Evolutionary conservation across 2,113 vertebrate genomes (phyloP).

Genomic region (Neomonachus schauinslandi): DNA sequence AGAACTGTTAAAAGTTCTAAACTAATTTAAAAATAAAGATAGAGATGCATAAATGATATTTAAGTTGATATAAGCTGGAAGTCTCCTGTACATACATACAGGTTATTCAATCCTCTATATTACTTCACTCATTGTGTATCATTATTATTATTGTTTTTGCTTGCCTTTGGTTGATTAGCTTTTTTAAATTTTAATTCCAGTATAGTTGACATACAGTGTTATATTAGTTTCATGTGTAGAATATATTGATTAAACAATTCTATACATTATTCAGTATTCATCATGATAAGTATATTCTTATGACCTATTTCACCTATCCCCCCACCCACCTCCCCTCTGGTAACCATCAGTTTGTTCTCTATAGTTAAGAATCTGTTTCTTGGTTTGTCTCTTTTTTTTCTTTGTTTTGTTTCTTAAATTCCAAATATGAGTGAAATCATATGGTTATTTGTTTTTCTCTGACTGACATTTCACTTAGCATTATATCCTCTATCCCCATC

Average conservation of each 20-base stretch:
- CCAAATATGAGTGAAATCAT: not conserved
- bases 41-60: not conserved
- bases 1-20: not conserved
- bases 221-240: not conserved
- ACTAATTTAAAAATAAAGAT: not conserved
- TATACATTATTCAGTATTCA: not conserved
- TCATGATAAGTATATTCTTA: not conserved
- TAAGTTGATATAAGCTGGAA: slow-evolving; percentile 16
- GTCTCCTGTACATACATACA: not conserved
- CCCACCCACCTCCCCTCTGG: not conserved
- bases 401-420: not conserved
- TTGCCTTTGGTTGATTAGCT: not conserved
- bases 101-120: not conserved
- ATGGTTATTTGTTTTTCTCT: not conserved
- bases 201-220: not conserved
- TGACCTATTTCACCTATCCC: not conserved
- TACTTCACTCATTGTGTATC: not conserved
- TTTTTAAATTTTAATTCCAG: not conserved
- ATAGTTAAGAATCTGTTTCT: not conserved
- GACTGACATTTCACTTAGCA: not conserved
- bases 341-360: not conserved
- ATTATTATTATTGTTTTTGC: not conserved
- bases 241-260: not conserved
- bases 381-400: not conserved
- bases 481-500: not conserved